These are phyloP conservation scores for Synanthedon andrenaeformis DNA, from an alignment of 2,888 invertebrate species.

Conservation along the genomic window DNA sequence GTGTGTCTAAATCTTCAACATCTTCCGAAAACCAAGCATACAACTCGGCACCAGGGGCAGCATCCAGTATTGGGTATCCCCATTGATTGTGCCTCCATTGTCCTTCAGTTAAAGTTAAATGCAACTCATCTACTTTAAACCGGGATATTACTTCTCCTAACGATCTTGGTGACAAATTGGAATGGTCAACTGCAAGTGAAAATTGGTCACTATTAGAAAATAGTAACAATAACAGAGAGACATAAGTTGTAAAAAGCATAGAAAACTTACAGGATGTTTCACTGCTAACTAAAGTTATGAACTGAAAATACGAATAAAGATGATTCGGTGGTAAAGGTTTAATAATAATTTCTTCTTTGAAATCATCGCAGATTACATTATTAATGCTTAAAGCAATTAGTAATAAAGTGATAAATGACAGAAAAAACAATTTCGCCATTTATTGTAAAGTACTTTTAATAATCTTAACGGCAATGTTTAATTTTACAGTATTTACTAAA, in stretches of 20 bases:
- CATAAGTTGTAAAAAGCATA: background rate
- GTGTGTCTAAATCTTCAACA: constrained; percentile 77
- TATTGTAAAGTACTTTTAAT: background rate
- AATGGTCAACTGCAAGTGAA: constrained; percentile 78
- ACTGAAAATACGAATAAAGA: constrained; percentile 92
- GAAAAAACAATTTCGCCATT: background rate
- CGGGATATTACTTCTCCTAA: constrained; percentile 88
- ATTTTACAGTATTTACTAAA: background rate
- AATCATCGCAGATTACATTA: constrained; percentile 70
- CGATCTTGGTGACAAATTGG: constrained; percentile 88
- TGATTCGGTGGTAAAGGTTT: constrained; percentile 87
- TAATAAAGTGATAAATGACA: constrained; percentile 7
- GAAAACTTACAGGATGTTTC: constrained; percentile 72
- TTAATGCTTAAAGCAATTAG: constrained; percentile 6
- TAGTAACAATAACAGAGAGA: background rate
- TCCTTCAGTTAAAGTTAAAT: constrained; percentile 92
- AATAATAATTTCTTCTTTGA: constrained; percentile 88
- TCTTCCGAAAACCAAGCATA: constrained; percentile 90
- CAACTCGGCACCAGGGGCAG: constrained; percentile 93
- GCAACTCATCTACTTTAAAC: constrained; percentile 89
- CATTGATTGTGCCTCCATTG: constrained; percentile 93
- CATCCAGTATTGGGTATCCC: constrained; percentile 92
- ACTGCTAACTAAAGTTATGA: constrained; percentile 81
- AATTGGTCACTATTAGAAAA: background rate
- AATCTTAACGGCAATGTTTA: background rate